Conservation (phyloP, 2,888 invertebrate genomes). For the Noctua fimbriata region DNA sequence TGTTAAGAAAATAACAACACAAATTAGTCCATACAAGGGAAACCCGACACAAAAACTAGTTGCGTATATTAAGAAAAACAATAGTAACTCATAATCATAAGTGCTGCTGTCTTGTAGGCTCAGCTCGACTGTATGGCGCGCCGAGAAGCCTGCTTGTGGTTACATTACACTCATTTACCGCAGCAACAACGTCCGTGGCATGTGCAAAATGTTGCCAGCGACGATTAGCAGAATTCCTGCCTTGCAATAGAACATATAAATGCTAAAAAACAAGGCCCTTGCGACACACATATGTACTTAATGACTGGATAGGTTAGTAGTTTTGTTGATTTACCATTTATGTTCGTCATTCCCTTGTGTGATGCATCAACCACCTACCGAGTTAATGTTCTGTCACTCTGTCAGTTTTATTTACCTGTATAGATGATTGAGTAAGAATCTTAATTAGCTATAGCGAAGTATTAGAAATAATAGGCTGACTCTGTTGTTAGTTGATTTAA, state of each 20-base stretch:
- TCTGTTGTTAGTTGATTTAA: conserved; percentile 62
- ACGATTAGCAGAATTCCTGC: conserved; percentile 89
- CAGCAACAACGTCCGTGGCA: conserved; percentile 82
- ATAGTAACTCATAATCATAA: conserved; percentile 66
- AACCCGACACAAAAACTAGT: conserved; percentile 49
- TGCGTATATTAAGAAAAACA: conserved; percentile 57
- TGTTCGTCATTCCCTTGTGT: conserved; percentile 69
- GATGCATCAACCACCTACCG: conserved; percentile 74
- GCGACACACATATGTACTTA: conserved; percentile 79
- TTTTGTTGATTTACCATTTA: conserved; percentile 84
- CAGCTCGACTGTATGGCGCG: conserved; percentile 67
- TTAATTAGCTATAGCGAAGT: conserved; percentile 55
- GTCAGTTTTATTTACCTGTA: conserved; percentile 60
- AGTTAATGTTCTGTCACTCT: conserved; percentile 71
- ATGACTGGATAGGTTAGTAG: conserved; percentile 76
- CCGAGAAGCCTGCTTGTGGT: conserved; percentile 78
- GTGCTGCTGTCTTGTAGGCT: conserved; percentile 62
- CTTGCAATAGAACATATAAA: conserved; percentile 86
- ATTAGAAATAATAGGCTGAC: conserved; percentile 48
- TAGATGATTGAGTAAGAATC: conserved; percentile 52
- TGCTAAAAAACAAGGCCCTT: conserved; percentile 86
- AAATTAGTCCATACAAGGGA: conserved; percentile 42
- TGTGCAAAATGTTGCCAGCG: conserved; percentile 86
- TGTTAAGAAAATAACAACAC: conserved; percentile 34
- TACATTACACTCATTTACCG: conserved; percentile 88